phyloP scores from a whole-genome alignment of 1,140 invertebrate genomes.

The Drosophila ananassae region DNA sequence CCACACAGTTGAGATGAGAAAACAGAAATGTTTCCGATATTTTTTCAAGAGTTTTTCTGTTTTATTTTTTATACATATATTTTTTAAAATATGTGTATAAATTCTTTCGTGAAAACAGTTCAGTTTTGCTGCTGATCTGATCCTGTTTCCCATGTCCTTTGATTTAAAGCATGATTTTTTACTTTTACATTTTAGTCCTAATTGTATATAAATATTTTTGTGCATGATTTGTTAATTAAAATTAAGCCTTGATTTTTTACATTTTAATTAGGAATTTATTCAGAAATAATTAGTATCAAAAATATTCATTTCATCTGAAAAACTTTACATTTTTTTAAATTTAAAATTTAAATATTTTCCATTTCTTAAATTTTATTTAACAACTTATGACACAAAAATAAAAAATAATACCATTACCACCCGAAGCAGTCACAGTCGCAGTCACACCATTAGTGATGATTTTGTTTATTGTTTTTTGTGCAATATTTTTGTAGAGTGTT shows the following conservation, averaged over 20 bases:
- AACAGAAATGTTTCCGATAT: slow-evolving; percentile 35
- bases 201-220: slow-evolving; percentile 21
- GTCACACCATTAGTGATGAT: slow-evolving; percentile 47
- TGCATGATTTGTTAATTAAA: slow-evolving; percentile 26
- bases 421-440: slow-evolving; percentile 52
- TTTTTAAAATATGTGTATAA: slow-evolving; percentile 17
- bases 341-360: too few relatives aligned
- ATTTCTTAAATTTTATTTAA: not conserved
- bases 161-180: slow-evolving; percentile 34
- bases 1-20: slow-evolving; percentile 40
- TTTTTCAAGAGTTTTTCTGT: slow-evolving; percentile 31
- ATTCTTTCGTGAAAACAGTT: slow-evolving; percentile 22
- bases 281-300: not conserved
- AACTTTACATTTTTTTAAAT: not conserved
- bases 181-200: slow-evolving; percentile 15
- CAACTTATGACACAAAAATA: slow-evolving; percentile 1
- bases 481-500: not conserved
- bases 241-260: not conserved
- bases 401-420: slow-evolving; percentile 28
- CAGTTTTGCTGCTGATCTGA: slow-evolving; percentile 42
- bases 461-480: slow-evolving; percentile 17
- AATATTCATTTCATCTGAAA: not conserved
- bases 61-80: slow-evolving; percentile 16
- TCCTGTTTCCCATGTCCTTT: slow-evolving; percentile 27
- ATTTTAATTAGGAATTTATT: not conserved